These are phyloP conservation scores for Sphecodes monilicornis DNA, from an alignment of 2,888 invertebrate genomes.

Conservation along the genomic window DNA sequence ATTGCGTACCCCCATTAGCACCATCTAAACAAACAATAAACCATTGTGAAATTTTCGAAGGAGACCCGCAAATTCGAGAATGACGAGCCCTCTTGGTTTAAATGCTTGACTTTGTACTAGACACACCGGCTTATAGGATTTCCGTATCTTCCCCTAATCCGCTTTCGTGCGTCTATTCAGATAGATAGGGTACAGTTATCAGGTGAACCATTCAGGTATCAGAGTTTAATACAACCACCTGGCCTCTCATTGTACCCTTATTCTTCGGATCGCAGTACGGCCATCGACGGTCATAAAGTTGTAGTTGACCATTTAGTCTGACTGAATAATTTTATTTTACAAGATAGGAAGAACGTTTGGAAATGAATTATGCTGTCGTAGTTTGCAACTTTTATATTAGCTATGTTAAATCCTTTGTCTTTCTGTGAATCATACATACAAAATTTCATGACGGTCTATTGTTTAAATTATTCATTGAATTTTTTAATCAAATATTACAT, in stretches of 20 bases:
- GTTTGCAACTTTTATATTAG: not conserved
- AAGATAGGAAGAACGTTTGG: not conserved
- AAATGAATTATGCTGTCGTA: not conserved
- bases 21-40: conserved; percentile 31
- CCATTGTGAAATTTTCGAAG: conserved; percentile 22
- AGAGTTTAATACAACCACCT: conserved; percentile 37
- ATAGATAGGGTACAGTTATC: conserved; percentile 37
- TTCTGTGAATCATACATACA: not conserved
- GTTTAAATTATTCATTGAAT: not conserved
- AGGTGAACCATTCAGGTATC: conserved; percentile 18
- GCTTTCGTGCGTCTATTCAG: conserved; percentile 18
- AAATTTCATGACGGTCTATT: not conserved
- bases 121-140: conserved; percentile 39
- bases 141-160: conserved; percentile 29
- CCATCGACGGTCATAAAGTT: conserved; percentile 17
- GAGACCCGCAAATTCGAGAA: not conserved
- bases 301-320: conserved; percentile 24
- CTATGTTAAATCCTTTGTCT: not conserved
- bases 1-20: conserved; percentile 18
- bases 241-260: conserved; percentile 13
- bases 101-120: conserved; percentile 35
- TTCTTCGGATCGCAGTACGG: conserved; percentile 1
- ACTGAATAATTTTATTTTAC: not conserved
- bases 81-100: not conserved
- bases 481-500: too few relatives aligned